phyloP scores from a whole-genome alignment of 2,797 vertebrate species.

The Mionectes olivaceus region DNA sequence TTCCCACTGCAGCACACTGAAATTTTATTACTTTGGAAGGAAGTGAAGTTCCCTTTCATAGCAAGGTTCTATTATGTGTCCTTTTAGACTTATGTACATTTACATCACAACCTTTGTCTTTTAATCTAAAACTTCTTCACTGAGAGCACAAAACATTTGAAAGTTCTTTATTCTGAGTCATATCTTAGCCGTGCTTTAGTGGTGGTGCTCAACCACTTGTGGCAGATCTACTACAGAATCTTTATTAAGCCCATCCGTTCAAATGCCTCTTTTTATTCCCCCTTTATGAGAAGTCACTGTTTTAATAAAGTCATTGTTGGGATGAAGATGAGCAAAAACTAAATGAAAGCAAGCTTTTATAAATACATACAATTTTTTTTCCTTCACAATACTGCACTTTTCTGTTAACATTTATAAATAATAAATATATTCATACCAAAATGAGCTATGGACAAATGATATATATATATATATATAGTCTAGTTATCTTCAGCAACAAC shows the following conservation, averaged over 20 bases:
- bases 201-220: not conserved
- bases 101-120: not conserved
- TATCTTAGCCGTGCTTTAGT: not conserved
- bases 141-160: conserved; percentile 4
- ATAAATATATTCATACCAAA: not conserved
- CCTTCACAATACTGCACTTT: not conserved
- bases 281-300: not conserved
- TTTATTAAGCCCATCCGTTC: conserved; percentile 56
- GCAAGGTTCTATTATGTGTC: not conserved
- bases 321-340: not conserved
- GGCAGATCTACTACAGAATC: not conserved
- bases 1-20: not conserved
- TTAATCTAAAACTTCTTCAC: conserved; percentile 21
- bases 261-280: not conserved
- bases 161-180: conserved; percentile 15
- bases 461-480: not conserved
- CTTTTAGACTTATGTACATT: not conserved
- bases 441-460: not conserved
- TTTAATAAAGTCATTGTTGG: conserved; percentile 27
- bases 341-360: not conserved
- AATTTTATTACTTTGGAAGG: not conserved
- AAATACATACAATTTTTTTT: not conserved
- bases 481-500: not conserved
- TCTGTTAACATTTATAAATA: not conserved
- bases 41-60: not conserved